These are phyloP conservation scores for Andrena cerasifolii DNA, from an alignment of 1,140 invertebrate species.

Conservation along the genomic window DNA sequence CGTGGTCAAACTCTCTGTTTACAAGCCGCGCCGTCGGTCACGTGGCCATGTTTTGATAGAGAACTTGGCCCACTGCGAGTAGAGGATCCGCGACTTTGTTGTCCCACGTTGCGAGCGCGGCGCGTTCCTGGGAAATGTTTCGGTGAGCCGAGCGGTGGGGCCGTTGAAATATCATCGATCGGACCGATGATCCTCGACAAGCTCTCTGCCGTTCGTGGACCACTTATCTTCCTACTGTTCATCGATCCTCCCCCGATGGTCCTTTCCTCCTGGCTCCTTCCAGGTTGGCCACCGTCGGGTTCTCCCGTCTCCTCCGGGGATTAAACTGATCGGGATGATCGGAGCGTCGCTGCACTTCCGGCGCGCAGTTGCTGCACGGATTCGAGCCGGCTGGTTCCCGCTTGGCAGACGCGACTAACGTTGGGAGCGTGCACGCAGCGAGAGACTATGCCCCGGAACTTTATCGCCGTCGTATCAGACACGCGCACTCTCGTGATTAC, in stretches of 20 bases:
- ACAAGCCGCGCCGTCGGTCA: slow-evolving; percentile 74
- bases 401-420: not conserved
- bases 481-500: slow-evolving; percentile 10
- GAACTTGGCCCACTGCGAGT: slow-evolving; percentile 60
- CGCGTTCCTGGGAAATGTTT: not conserved
- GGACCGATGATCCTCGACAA: slow-evolving; percentile 2
- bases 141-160: not conserved
- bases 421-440: not conserved
- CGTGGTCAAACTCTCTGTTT: slow-evolving; percentile 79
- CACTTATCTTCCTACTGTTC: slow-evolving; percentile 41
- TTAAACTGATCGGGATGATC: not conserved
- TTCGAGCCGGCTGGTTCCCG: too few species aligned
- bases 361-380: too few species aligned
- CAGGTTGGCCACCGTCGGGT: too few species aligned
- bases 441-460: not conserved
- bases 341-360: too few species aligned
- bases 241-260: slow-evolving; percentile 45
- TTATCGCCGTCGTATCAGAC: not conserved
- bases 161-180: not conserved
- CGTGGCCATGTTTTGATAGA: slow-evolving; percentile 76
- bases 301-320: not conserved
- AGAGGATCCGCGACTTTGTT: slow-evolving; percentile 34
- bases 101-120: not conserved
- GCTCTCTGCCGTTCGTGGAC: not conserved
- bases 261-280: not conserved